Base-by-base conservation (phyloP, 1,140 invertebrate species). In the Latrodectus geometricus region DNA sequence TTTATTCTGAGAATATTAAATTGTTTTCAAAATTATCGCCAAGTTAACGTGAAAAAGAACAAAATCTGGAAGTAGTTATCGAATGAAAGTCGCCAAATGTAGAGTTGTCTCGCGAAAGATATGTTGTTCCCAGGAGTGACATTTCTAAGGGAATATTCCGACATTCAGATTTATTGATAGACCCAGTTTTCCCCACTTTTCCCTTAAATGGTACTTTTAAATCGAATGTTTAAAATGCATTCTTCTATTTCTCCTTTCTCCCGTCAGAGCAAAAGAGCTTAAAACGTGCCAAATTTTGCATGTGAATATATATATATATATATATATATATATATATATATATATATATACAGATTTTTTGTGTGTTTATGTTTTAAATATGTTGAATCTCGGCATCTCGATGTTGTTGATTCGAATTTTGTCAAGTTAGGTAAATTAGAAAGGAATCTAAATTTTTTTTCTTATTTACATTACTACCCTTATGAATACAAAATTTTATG, bases 91-190 rank as follows among this genome's bases (percentile, higher is more conserved):
- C 73, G 73, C 73, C 73, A 75, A 75, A 49, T 49, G 9, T 23
- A 0, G 48, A 50, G n/a, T n/a, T 15, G 68, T 23, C 70, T 14
- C 11, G 56, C 70, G 8, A 61, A 77, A 86, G 83, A 86, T 73
- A 50, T 69, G 75, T 70, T 54, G 68, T 78, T 86, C 83, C 83
- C 83, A 77, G 65, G 83, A 86, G 83, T 68, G 83, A 78, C 83
- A 86, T 86, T 86, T 35, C 21, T n/a, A 50, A 78, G n/a, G 65
- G 83, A 49, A 77, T 77, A 86, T 86, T 78, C 54, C 83, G 83
- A 86, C 83, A 86, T 86, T 86, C 83, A 86, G 83, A 86, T 86
- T 86, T 86, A 86, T 86, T 86, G 83, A 86, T 86, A 86, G 83
- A 70, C 54, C 81, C 72, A 68, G 20, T 12, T 56, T 15, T 54